Evolutionary conservation across 2,797 vertebrate genomes (phyloP).

Genomic region (Coracias cyanogaster): DNA sequence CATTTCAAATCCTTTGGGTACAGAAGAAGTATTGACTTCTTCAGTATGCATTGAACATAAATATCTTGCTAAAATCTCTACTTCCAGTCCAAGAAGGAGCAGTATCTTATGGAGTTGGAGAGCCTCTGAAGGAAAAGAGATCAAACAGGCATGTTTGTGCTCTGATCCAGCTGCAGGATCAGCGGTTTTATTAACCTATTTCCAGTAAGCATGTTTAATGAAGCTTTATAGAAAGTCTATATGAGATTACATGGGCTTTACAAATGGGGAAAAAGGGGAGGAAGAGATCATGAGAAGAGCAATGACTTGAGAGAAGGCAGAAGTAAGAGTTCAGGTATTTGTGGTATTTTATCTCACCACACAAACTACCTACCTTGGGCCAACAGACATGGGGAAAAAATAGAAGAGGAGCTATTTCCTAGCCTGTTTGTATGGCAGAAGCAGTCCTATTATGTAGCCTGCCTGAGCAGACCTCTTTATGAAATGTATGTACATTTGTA

Average conservation of each 20-base stretch:
- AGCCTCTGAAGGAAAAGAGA: neutral
- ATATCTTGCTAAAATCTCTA: neutral
- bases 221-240: neutral
- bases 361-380: neutral
- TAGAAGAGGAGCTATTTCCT: neutral
- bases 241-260: neutral
- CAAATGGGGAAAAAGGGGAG: neutral
- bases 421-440: neutral
- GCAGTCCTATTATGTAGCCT: conserved; percentile 1
- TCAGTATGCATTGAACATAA: neutral
- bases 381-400: neutral
- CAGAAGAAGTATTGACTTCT: neutral
- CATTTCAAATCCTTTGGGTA: neutral
- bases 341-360: neutral
- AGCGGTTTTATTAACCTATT: neutral
- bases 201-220: neutral
- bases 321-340: neutral
- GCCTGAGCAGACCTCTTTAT: conserved; percentile 36
- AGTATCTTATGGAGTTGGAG: neutral
- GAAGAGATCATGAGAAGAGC: neutral
- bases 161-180: neutral
- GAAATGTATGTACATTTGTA: conserved; percentile 72
- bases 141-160: neutral
- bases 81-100: neutral
- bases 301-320: neutral